Base-by-base conservation (phyloP, 2,797 vertebrate species). In the Anomalospiza imberbis region DNA sequence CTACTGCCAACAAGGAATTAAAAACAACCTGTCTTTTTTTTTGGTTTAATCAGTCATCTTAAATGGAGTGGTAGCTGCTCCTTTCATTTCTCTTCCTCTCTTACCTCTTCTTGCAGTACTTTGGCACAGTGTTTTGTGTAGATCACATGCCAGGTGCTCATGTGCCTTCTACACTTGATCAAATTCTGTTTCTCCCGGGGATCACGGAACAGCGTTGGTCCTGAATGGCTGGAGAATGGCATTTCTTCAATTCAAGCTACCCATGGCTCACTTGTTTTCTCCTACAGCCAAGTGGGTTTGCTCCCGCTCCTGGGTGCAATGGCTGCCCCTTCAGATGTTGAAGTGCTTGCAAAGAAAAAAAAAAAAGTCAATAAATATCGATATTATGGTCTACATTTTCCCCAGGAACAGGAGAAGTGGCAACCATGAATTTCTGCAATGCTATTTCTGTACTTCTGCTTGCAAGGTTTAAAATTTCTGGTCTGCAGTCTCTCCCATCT, bases 1-100 rank as follows among this genome's bases (percentile, higher is more conserved):
- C 34, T 91, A 15, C 80, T 94, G 91, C 93, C 91, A 95, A 76
- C 70, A 73, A 66, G 91, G 90, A 93, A 96, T 91, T 90, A 91
- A 90, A 94, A 79, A 70, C 70, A 81, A 29, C 44, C 54, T 86
- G 36, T 44, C 58, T 48, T 61, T 76, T 76, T 79, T 50, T 79
- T 60, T 61, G 83, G 70, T 51, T 50, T 36, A 19, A 58, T 72
- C 38, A 68, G 61, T 48, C 38, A 57, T 66, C 73, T 88, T 83
- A 72, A 84, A 65, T 66, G 34, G 36, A 85, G 38, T 50, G 36
- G 17, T 72, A 65, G 44, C 55, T 91, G 20, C 42, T 84, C 12
- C 54, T 74, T 71, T 61, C 65, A 12, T 51, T 85, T 80, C 84
- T 54, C 51, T 75, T 84, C 17, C 62, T 29, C 54, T 78, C 22